Base-by-base conservation (phyloP, 2,113 vertebrate species). In the Azemiops feae region DNA sequence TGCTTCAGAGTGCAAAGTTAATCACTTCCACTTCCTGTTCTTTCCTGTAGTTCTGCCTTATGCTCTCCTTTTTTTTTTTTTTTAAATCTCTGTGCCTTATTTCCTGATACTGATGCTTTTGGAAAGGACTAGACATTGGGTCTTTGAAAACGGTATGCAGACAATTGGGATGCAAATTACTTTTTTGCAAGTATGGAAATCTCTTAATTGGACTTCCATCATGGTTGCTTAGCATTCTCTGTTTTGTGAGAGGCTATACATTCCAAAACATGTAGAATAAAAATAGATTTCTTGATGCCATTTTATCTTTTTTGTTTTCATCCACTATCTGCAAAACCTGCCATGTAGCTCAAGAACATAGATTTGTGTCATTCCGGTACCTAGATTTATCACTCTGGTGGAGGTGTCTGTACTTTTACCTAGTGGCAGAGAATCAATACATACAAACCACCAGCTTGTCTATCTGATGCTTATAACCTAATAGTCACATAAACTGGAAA, bases 371-470 rank as follows among this genome's bases (percentile, higher is more conserved):
- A 95, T 52, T 88, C 69, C 93, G 50, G 90, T 94, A 95, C 45
- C n/a, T 93, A 94, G 85, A 95, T 97, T 97, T 97, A 96, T 94
- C 91, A 85, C 18, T 0, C 81, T 93, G 57, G 39, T 95, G 88
- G 91, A 95, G 95, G 91, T 81, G 89, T 93, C 91, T 93, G 90
- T 93, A 95, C 92, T 95, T 97, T 91, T 94, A 95, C 90, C 90
- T 45, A 7, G 58, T 93, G 92, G 93, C 95, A 96, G 94, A 92
- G 94, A 97, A 97, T 97, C 97, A 96, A 96, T 96, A 96, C 0
- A 57, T 92, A 94, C 96, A 96, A 96, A 92, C 89, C 92, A 96
- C 90, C 89, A 93, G 87, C 92, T 94, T 90, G 69, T 96, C 90
- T 94, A 95, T 89, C 91, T 89, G 93, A 90, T 88, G 93, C 94